These are phyloP conservation scores for Gymnothorax reevesii DNA, from an alignment of 2,797 vertebrate species.

Conservation along the genomic window DNA sequence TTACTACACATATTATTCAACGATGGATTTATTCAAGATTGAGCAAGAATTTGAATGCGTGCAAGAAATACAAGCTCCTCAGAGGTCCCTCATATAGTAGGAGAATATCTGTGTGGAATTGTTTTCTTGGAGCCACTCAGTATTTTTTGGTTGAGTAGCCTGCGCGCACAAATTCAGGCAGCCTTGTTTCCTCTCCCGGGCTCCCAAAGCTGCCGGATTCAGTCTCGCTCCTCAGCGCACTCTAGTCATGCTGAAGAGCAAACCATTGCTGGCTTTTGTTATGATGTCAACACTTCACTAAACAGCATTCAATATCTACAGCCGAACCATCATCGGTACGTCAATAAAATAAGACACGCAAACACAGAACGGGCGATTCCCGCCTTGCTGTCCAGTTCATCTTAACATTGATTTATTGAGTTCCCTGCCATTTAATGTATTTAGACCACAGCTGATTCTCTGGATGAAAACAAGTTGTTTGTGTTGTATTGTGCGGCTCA, in stretches of 20 bases:
- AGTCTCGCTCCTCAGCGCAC: slow-evolving; percentile 61
- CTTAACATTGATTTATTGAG: slow-evolving; percentile 77
- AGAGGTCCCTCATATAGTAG: background rate
- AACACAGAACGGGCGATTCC: slow-evolving; percentile 57
- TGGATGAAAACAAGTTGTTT: slow-evolving; percentile 65
- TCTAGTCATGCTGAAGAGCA: slow-evolving; percentile 57
- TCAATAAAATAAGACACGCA: slow-evolving; percentile 71
- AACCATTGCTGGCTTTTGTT: slow-evolving; percentile 68
- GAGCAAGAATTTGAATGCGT: background rate
- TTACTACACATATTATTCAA: background rate
- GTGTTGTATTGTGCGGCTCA: slow-evolving; percentile 11
- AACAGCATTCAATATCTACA: slow-evolving; percentile 76
- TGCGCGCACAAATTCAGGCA: background rate
- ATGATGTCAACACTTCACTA: slow-evolving; percentile 78
- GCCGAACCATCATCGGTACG: slow-evolving; percentile 62
- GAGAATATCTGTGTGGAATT: background rate
- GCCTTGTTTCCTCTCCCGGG: background rate
- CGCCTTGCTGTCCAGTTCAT: slow-evolving; percentile 69
- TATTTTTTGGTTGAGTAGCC: background rate
- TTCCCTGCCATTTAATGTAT: slow-evolving; percentile 68
- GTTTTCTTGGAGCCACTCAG: background rate
- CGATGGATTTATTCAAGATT: background rate
- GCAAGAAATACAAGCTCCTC: slow-evolving; percentile 24
- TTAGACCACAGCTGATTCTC: slow-evolving; percentile 68
- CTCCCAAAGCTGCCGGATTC: slow-evolving; percentile 50